Percentiles rank a stretch among this genome's conserved stretches.
Conservation (phyloP, 2,888 invertebrate species). For the Colletes collaris region DNA sequence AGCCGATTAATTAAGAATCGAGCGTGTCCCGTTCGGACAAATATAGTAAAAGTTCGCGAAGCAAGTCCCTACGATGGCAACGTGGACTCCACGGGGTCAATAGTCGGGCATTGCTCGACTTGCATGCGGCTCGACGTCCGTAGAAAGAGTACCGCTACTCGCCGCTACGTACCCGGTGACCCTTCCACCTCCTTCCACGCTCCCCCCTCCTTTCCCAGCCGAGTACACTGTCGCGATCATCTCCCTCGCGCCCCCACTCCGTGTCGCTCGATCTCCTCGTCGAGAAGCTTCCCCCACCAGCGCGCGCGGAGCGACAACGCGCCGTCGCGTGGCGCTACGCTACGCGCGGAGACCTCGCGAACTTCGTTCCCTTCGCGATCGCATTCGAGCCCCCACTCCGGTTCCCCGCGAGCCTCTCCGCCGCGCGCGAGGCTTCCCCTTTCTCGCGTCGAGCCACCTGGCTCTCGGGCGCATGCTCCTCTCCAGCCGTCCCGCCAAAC, state of each 20-base stretch:
- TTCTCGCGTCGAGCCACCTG: slow-evolving; percentile 58
- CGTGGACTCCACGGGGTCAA: slow-evolving; percentile 77
- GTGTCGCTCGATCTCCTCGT: slow-evolving; percentile 50
- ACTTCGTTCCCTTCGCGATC: slow-evolving; percentile 68
- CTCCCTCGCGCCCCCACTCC: slow-evolving; percentile 56
- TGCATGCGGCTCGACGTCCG: slow-evolving; percentile 75
- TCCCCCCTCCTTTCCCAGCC: slow-evolving; percentile 37
- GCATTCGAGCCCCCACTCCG: slow-evolving; percentile 33
- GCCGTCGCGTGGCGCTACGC: slow-evolving; percentile 80
- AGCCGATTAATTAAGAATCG: background rate
- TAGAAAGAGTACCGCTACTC: slow-evolving; percentile 82
- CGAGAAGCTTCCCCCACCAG: slow-evolving; percentile 34
- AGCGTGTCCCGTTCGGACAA: background rate
- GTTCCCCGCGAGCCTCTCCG: background rate
- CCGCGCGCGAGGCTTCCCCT: slow-evolving; percentile 27
- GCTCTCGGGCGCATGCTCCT: slow-evolving; percentile 69
- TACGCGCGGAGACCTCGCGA: slow-evolving; percentile 82
- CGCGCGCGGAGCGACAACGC: slow-evolving; percentile 47
- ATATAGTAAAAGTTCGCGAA: slow-evolving; percentile 19
- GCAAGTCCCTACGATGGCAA: slow-evolving; percentile 32
- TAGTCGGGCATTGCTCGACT: slow-evolving; percentile 79
- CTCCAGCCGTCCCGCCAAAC: slow-evolving; percentile 57
- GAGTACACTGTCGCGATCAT: slow-evolving; percentile 41
- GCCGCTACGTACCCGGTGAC: slow-evolving; percentile 77
- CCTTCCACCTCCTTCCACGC: slow-evolving; percentile 62